Conservation (phyloP, 2,888 invertebrate genomes). For the Parthenolecanium corni region DNA sequence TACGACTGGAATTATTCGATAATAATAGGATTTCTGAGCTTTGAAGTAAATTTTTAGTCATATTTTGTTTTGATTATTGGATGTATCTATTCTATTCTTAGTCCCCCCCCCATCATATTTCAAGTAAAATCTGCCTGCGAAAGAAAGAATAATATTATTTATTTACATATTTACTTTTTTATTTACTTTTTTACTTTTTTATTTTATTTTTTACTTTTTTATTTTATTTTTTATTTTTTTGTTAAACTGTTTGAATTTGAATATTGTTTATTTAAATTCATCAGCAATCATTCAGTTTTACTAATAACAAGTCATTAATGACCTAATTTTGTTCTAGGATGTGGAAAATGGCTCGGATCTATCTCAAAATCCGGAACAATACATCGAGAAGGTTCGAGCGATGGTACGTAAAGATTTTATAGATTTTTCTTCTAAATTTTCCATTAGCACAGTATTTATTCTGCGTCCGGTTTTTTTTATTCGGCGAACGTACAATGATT, state of each 20-base stretch:
- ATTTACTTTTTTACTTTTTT: too few species aligned
- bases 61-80: too few species aligned
- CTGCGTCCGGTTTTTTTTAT: neutral
- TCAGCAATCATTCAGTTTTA: neutral
- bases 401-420: constrained; percentile 7
- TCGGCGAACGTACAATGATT: neutral
- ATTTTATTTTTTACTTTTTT: too few species aligned
- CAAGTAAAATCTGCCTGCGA: too few species aligned
- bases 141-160: too few species aligned
- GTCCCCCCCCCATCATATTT: too few species aligned
- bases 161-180: too few species aligned
- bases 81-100: too few species aligned
- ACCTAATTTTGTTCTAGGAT: constrained; percentile 34
- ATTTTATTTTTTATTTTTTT: neutral
- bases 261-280: neutral
- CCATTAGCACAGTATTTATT: neutral
- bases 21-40: too few species aligned
- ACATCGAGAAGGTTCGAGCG: constrained; percentile 66
- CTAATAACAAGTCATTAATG: neutral
- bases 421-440: neutral
- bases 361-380: constrained; percentile 76
- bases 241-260: neutral
- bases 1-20: too few species aligned
- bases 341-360: constrained; percentile 51
- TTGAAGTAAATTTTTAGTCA: too few species aligned